Percentiles rank a stretch among this genome's conserved stretches.
Conservation (phyloP, 2,113 vertebrate species). For the Calyptommatus sinebrachiatus region DNA sequence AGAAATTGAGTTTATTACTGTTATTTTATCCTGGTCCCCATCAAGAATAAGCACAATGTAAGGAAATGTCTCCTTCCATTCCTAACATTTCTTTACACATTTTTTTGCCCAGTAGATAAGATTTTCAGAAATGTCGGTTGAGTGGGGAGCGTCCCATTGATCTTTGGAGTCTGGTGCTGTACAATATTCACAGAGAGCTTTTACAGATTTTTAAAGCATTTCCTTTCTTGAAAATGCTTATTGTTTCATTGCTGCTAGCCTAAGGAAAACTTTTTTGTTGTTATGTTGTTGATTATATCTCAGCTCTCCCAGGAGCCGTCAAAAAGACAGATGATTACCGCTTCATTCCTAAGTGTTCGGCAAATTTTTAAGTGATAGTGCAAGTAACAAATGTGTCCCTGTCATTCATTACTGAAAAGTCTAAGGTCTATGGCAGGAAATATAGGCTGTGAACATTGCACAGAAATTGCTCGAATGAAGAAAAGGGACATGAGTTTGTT, state of each 20-base stretch:
- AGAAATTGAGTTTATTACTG: background rate
- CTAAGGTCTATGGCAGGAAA: slow-evolving; percentile 35
- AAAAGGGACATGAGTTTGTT: background rate
- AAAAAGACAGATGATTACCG: slow-evolving; percentile 46
- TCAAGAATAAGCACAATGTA: background rate
- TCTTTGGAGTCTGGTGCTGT: background rate
- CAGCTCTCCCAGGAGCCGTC: slow-evolving; percentile 35
- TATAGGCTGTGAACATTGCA: slow-evolving; percentile 41
- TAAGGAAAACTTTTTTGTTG: slow-evolving; percentile 18
- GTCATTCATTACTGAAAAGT: slow-evolving; percentile 27
- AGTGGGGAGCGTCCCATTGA: background rate
- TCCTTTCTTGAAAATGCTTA: slow-evolving; percentile 4
- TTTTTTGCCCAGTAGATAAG: background rate
- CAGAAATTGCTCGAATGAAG: slow-evolving; percentile 29
- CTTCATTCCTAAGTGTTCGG: slow-evolving; percentile 51
- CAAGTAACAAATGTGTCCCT: slow-evolving; percentile 45
- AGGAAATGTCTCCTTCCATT: background rate
- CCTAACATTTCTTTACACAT: background rate
- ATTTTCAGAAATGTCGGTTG: background rate
- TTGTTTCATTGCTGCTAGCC: slow-evolving; percentile 9
- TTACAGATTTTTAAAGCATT: slow-evolving; percentile 17
- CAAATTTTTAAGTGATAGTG: slow-evolving; percentile 56
- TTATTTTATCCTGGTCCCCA: background rate
- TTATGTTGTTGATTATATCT: slow-evolving; percentile 33
- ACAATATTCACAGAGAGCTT: background rate